Percentiles rank a stretch among this genome's conserved stretches.
phyloP scores from a whole-genome alignment of 1,140 invertebrate genomes.

The Oedothorax gibbosus region DNA sequence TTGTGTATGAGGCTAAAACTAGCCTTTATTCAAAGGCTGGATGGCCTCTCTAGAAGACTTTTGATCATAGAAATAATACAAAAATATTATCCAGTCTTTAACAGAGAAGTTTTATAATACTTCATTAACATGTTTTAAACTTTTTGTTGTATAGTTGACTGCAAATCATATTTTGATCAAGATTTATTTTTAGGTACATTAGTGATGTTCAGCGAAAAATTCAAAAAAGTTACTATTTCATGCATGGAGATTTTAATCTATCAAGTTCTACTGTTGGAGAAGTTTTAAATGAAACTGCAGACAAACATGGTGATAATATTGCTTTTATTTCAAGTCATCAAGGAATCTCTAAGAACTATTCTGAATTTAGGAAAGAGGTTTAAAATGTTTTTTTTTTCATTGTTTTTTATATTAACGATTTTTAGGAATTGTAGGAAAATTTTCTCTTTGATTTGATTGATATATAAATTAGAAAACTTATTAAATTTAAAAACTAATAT shows the following conservation, averaged over 20 bases:
- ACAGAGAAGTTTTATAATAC: too few relatives aligned
- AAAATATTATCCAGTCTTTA: too few relatives aligned
- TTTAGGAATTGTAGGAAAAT: not conserved
- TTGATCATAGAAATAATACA: too few relatives aligned
- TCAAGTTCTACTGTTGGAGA: constrained; percentile 75
- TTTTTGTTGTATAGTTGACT: too few relatives aligned
- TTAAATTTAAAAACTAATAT: not conserved
- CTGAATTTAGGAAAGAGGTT: constrained; percentile 71
- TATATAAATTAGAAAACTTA: not conserved
- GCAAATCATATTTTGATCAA: too few relatives aligned
- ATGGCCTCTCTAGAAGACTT: too few relatives aligned
- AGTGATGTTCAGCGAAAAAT: constrained; percentile 7
- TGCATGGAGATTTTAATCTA: constrained; percentile 72
- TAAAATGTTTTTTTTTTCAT: constrained; percentile 59
- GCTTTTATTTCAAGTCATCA: constrained; percentile 76
- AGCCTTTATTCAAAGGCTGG: too few relatives aligned
- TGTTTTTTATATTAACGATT: not conserved
- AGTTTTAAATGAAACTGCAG: constrained; percentile 72
- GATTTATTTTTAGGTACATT: constrained; percentile 10
- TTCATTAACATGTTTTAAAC: too few relatives aligned
- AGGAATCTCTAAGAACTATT: constrained; percentile 73
- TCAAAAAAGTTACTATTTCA: constrained; percentile 30
- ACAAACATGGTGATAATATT: constrained; percentile 73
- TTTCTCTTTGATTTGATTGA: not conserved
- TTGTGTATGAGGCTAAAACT: too few relatives aligned